phyloP scores from a whole-genome alignment of 2,113 vertebrate genomes.

The Macquaria ambigua region DNA sequence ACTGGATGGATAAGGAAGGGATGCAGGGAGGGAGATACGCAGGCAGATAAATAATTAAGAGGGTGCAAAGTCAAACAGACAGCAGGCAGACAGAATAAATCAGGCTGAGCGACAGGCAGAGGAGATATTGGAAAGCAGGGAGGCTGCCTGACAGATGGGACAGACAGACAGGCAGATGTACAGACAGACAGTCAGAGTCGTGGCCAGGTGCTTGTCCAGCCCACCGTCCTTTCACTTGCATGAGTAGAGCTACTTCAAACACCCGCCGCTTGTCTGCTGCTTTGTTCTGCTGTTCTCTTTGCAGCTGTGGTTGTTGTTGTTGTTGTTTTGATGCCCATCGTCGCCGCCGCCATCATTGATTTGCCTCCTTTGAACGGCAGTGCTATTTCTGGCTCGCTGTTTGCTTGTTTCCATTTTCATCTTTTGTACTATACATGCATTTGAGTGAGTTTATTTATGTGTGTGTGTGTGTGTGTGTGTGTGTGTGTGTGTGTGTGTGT shows the following conservation, averaged over 20 bases:
- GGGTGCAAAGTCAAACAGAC: conserved; percentile 53
- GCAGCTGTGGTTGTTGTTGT: conserved; percentile 60
- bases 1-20: conserved; percentile 39
- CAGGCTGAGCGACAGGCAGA: conserved; percentile 42
- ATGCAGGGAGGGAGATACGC: conserved; percentile 45
- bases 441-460: conserved; percentile 35
- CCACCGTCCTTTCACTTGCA: conserved; percentile 74
- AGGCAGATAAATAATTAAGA: conserved; percentile 54
- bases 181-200: conserved; percentile 45
- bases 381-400: conserved; percentile 57
- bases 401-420: conserved; percentile 67
- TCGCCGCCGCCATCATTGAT: conserved; percentile 54
- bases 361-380: conserved; percentile 64
- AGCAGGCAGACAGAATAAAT: conserved; percentile 39
- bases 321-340: conserved; percentile 68
- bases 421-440: conserved; percentile 37
- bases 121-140: conserved; percentile 26
- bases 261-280: conserved; percentile 62
- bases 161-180: conserved; percentile 1
- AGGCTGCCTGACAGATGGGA: conserved; percentile 23
- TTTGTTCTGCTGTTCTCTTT: conserved; percentile 64
- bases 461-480: neutral
- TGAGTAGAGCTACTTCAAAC: conserved; percentile 76
- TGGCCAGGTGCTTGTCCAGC: conserved; percentile 64
- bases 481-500: conserved; percentile 4